Base-by-base conservation (phyloP, 2,888 invertebrate species). In the Bursaphelenchus okinawaensis region DNA sequence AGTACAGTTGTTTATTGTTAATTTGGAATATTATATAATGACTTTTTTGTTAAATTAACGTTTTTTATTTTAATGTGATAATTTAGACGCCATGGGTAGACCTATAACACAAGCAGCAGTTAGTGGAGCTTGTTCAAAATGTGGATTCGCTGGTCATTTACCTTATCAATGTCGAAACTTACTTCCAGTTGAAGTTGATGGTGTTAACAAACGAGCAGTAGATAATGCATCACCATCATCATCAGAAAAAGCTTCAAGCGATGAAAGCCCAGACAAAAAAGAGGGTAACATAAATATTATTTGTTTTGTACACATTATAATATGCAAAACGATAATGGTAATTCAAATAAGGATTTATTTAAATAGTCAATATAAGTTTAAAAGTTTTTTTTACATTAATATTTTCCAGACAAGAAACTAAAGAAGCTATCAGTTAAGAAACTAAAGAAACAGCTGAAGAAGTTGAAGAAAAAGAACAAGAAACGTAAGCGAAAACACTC, bases 161-260 rank as follows among this genome's bases (percentile, higher is more conserved):
- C 83, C 85, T 4, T 85, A 82, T 57, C 74, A 79, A 65, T 85
- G 85, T 70, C 79, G 85, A 7, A 85, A 85, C 72, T 16, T 83
- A 83, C 66, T 84, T 84, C 7, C 71, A 74, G 55, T 83, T 80
- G 67, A 84, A 83, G 52, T 78, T 16, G 51, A 56, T 24, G 64
- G 57, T 16, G 28, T 52, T n/a, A 51, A 61, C 51, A 40, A 60
- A 23, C 20, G 84, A 8, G 77, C 84, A 4, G 77, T 85, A 31
- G 84, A 86, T 67, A 83, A 85, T n/a, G 85, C 85, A 67, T 84
- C 84, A 58, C 85, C 85, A 24, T 84, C 84, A 63, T 84, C 84
- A 4, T 84, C 83, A 73, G 78, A 77, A 60, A n/a, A n/a, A n/a
- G 12, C 40, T 3, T 81, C 80, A 51, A 83, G 81, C 22, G 83